Base-by-base conservation (phyloP, 2,888 invertebrate species). In the Drosophila emarginata region DNA sequence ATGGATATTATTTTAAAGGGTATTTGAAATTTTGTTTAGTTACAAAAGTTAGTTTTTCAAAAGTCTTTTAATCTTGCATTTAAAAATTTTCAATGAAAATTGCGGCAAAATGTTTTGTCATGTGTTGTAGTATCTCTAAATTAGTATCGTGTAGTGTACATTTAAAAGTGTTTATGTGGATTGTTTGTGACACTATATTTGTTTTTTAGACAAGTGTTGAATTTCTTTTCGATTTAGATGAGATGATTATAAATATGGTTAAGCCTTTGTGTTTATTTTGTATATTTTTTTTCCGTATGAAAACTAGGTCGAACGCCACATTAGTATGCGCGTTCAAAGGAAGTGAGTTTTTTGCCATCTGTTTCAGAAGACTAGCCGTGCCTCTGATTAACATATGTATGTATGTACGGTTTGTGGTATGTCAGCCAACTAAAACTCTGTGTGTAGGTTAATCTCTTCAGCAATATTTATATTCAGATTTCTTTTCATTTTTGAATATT, bases 161-260 rank as follows among this genome's bases (percentile, higher is more conserved):
- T 60, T 59, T 67, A 50, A 39, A 15, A 40, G 26, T 74, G 59
- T 75, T 56, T 60, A 58, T 67, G 50, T 64, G 62, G 67, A 45
- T 21, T 21, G 12, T 9, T 21, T 45, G 18, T 52, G 51, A 62
- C 71, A 65, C 45, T 54, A 64, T 75, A 57, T 50, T 64, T 77
- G 70, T 12, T 28, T 69, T 74, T 75, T 74, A 59, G 53, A 68
- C 60, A 72, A 80, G 80, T 89, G 81, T 88, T 84, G 78, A 78
- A 77, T 80, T 81, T 89, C 78, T 78, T 88, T 89, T 88, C 80
- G 89, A 89, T 90, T 82, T 89, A 89, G 89, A 89, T 91, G 91
- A 91, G 91, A 91, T 91, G 91, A 91, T 91, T 91, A 91, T 89
- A 89, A 89, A 76, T 89, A 91, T 91, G 90, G 90, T 89, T 88